Conservation (phyloP, 1,140 invertebrate species). For the Sinella curviseta region DNA sequence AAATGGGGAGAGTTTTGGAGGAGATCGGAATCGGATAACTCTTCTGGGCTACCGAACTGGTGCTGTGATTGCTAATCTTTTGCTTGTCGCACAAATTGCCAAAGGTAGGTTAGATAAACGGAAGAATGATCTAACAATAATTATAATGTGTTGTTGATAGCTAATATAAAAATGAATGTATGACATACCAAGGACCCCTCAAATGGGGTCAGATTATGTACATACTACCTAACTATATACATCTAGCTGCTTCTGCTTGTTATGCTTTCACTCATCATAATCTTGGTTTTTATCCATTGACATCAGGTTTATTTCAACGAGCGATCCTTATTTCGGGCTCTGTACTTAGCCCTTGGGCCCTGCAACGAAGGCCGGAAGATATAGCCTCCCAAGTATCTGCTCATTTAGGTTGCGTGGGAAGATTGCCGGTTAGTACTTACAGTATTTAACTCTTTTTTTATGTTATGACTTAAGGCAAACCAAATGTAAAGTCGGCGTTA, state of each 20-base stretch:
- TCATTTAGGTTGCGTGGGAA: conserved; percentile 5
- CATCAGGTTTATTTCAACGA: conserved; percentile 80
- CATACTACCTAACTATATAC: too few relatives aligned
- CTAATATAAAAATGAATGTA: not conserved
- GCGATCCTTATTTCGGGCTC: conserved; percentile 93
- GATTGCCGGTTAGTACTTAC: too few relatives aligned
- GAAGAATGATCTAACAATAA: not conserved
- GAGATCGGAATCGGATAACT: conserved; percentile 76
- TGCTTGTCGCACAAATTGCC: conserved; percentile 47
- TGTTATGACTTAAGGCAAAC: too few relatives aligned
- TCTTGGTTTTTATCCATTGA: conserved; percentile 29
- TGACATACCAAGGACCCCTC: too few relatives aligned
- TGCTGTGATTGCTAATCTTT: conserved; percentile 48
- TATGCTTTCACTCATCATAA: too few relatives aligned
- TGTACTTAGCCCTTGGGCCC: conserved; percentile 83
- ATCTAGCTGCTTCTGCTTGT: too few relatives aligned
- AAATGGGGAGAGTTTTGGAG: conserved; percentile 78
- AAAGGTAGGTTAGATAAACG: conserved; percentile 40
- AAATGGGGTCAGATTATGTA: too few relatives aligned
- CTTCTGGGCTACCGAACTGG: conserved; percentile 55
- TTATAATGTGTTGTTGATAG: not conserved
- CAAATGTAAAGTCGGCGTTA: too few relatives aligned
- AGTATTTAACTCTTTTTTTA: not conserved
- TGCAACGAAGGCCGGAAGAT: conserved; percentile 71
- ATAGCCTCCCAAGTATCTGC: conserved; percentile 74